Base-by-base conservation (phyloP, 2,888 invertebrate genomes). In the Plutella xylostella region DNA sequence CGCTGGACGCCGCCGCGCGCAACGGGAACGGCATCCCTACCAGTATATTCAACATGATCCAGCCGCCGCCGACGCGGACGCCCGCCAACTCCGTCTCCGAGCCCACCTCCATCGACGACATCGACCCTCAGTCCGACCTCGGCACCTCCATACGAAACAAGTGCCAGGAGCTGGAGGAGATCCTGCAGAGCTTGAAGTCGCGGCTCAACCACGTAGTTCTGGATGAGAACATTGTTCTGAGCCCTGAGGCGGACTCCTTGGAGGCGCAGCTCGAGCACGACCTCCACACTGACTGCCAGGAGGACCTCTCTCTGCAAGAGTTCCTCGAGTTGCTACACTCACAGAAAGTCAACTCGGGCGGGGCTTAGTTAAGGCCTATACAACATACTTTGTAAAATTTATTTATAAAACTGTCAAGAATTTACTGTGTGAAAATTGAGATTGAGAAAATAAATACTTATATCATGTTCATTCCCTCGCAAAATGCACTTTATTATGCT, bases 251-350 rank as follows among this genome's bases (percentile, higher is more conserved):
- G 2, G 82, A 82, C 56, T 82, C 82, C 0, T 60, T 79, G 58
- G 85, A 85, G 54, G 77, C 83, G 9, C 75, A 85, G 54, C 62
- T 85, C 4, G 84, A 85, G 55, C 82, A 84, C 48, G 85, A 85
- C 52, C 57, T 85, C 53, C 84, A 85, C 48, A 85, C 85, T 4
- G 85, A 84, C 49, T 84, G 84, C 47, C 84, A 83, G 55, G 85
- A 85, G 53, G 85, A 85, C 41, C 59, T 85, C 38, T 84, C 85
- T 15, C 66, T 85, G 6, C 85, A 84, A 52, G 85, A 85, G 54
- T 85, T 85, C 48, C 65, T 82, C 25, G 82, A 84, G 56, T 65
- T 85, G 18, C 61, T 85, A 40, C 78, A 84, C 47, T 79, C 84
- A 15, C 84, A 84, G 58, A 83, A 79, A 68, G 62, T 74, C 49